phyloP scores from a whole-genome alignment of 2,113 vertebrate genomes.

The Thermophis baileyi region DNA sequence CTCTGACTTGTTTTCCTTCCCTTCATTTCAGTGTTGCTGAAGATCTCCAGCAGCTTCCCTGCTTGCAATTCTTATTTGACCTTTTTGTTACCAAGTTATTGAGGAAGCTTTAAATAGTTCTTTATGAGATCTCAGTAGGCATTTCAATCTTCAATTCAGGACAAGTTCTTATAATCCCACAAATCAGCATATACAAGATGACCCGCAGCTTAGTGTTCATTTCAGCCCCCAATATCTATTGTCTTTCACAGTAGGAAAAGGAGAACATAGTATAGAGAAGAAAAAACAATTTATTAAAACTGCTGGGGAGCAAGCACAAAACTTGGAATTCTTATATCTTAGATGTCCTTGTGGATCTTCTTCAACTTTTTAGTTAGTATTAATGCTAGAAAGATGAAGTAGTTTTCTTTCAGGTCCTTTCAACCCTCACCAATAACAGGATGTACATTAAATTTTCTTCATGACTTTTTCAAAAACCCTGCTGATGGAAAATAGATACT shows the following conservation, averaged over 20 bases:
- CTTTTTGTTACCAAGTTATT: constrained; percentile 59
- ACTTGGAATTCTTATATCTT: constrained; percentile 46
- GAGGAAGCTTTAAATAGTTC: constrained; percentile 60
- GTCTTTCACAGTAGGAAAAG: constrained; percentile 59
- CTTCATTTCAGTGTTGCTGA: constrained; percentile 42
- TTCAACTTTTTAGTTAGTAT: constrained; percentile 29
- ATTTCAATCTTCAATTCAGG: constrained; percentile 58
- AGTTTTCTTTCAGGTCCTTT: constrained; percentile 12
- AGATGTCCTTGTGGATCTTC: constrained; percentile 42
- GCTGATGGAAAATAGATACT: neutral
- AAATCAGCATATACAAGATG: constrained; percentile 63
- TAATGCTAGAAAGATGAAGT: constrained; percentile 15
- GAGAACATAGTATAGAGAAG: constrained; percentile 50
- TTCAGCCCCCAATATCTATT: constrained; percentile 58
- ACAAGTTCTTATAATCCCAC: constrained; percentile 56
- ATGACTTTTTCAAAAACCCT: constrained; percentile 22
- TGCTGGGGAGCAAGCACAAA: constrained; percentile 51
- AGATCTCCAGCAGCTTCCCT: constrained; percentile 57
- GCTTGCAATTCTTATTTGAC: constrained; percentile 61
- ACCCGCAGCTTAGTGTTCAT: constrained; percentile 51
- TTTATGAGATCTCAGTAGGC: constrained; percentile 61
- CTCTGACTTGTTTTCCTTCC: constrained; percentile 52
- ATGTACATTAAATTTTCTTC: constrained; percentile 5
- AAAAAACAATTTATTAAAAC: constrained; percentile 67
- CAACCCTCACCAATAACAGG: neutral